phyloP scores from a whole-genome alignment of 2,113 vertebrate genomes.

The Vireo altiloquus region DNA sequence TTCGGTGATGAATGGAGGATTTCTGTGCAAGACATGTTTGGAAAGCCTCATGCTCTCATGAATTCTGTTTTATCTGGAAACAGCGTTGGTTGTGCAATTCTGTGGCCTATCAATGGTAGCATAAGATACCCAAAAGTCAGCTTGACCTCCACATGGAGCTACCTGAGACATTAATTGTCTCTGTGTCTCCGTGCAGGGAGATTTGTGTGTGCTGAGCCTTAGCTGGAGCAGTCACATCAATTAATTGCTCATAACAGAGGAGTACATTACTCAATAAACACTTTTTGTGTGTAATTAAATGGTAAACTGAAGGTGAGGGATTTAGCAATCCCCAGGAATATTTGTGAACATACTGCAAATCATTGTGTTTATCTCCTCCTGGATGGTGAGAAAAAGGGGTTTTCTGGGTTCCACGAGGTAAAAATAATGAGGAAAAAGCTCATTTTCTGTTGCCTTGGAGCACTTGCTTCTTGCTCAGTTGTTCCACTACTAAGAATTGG shows the following conservation, averaged over 20 bases:
- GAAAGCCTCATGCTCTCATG: not conserved
- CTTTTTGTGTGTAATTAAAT: not conserved
- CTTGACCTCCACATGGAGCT: not conserved
- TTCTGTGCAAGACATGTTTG: not conserved
- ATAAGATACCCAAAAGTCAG: not conserved
- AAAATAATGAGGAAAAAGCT: not conserved
- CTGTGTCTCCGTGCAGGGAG: not conserved
- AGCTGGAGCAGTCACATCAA: not conserved
- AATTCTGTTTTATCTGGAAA: not conserved
- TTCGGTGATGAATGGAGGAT: not conserved
- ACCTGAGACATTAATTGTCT: not conserved
- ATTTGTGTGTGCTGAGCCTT: not conserved
- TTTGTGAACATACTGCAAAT: not conserved
- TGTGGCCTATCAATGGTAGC: not conserved
- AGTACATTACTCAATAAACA: constrained; percentile 11
- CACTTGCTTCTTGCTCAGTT: not conserved
- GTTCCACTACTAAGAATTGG: not conserved
- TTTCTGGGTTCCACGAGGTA: not conserved
- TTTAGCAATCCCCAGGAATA: not conserved
- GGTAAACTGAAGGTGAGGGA: not conserved
- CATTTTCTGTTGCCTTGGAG: not conserved
- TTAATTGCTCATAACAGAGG: constrained; percentile 9
- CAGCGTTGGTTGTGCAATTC: not conserved
- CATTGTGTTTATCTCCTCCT: not conserved
- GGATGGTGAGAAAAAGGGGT: not conserved